A percentile compares a stretch with the other conserved stretches of the same genome.
phyloP scores from a whole-genome alignment of 2,113 vertebrate genomes.

The Cricetomys ansorgei region DNA sequence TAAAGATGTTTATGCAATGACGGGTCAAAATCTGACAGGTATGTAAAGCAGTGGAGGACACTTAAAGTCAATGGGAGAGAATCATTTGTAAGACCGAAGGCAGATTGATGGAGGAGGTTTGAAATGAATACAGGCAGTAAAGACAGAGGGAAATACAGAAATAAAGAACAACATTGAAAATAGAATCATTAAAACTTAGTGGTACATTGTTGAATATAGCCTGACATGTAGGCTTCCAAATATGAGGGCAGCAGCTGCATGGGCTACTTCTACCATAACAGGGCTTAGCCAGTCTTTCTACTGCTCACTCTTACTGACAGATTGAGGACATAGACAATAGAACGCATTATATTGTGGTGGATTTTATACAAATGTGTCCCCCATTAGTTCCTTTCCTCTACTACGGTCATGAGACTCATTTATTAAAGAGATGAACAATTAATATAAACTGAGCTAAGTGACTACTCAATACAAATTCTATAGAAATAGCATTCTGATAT shows the following conservation, averaged over 20 bases:
- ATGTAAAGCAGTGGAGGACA: not conserved
- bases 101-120: not conserved
- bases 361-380: not conserved
- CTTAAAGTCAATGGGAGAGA: not conserved
- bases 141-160: not conserved
- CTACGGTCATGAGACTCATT: not conserved
- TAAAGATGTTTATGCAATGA: not conserved
- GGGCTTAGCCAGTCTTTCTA: not conserved
- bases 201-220: not conserved
- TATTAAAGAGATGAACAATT: not conserved
- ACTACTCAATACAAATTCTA: not conserved
- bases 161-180: not conserved
- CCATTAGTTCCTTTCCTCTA: not conserved
- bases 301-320: not conserved
- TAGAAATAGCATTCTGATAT: not conserved
- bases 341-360: too few species aligned
- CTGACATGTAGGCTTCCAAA: not conserved
- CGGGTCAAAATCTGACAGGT: not conserved
- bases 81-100: not conserved
- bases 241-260: not conserved
- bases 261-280: rapidly evolving
- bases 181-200: not conserved
- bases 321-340: not conserved
- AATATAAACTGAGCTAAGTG: not conserved
- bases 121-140: rapidly evolving